A percentile compares a stretch with the other conserved stretches of the same genome.
These are phyloP conservation scores for Zoanthus sociatus DNA, from an alignment of 92 coral and sea anemone species.

Conservation along the genomic window DNA sequence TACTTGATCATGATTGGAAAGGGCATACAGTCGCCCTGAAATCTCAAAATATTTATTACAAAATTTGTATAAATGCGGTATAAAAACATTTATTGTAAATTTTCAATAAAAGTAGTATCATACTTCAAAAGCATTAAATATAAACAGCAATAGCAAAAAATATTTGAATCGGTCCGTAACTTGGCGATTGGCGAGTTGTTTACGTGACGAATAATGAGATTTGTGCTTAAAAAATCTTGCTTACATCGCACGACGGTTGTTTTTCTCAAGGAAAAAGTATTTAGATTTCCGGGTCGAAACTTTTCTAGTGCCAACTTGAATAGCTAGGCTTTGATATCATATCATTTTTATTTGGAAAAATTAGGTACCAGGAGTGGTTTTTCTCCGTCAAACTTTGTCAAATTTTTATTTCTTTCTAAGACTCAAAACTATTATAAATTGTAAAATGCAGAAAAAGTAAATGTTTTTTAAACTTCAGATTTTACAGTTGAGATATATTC, in stretches of 20 bases:
- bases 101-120: too few species aligned
- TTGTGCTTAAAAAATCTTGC: slow-evolving; percentile 33
- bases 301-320: too few species aligned
- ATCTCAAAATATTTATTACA: slow-evolving; percentile 26
- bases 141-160: neutral
- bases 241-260: slow-evolving; percentile 36
- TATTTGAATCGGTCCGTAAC: neutral
- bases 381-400: neutral
- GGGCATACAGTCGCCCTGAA: neutral
- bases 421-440: slow-evolving; percentile 4
- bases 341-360: slow-evolving; percentile 29
- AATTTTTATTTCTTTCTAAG: neutral
- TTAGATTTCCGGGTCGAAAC: slow-evolving; percentile 3
- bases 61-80: slow-evolving; percentile 30
- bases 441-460: too few species aligned
- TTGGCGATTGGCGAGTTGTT: too few species aligned
- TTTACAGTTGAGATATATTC: slow-evolving; percentile 14
- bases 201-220: slow-evolving; percentile 3
- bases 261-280: slow-evolving; percentile 1
- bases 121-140: too few species aligned
- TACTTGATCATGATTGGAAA: slow-evolving; percentile 20
- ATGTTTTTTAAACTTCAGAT: slow-evolving; percentile 8
- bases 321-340: neutral
- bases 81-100: too few species aligned
- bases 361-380: slow-evolving; percentile 47